These are phyloP conservation scores for Lumbricus terrestris DNA, from an alignment of 2,888 invertebrate genomes.

Conservation along the genomic window DNA sequence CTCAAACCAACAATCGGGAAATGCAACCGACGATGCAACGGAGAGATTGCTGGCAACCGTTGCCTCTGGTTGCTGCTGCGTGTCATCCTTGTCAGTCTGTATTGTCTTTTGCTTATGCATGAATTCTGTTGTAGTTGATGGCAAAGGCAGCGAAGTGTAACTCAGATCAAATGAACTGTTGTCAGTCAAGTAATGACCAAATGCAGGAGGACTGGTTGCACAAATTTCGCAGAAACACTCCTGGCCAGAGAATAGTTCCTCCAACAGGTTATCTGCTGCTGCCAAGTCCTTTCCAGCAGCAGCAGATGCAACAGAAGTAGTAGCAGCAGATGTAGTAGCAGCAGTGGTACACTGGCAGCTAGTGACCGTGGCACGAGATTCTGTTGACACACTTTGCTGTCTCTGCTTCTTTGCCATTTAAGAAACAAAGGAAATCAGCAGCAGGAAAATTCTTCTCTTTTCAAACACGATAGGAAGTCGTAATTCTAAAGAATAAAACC, in stretches of 20 bases:
- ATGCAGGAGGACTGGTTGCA: not conserved
- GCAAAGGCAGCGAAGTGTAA: not conserved
- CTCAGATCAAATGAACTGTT: not conserved
- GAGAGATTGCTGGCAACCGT: not conserved
- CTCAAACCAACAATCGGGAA: not conserved
- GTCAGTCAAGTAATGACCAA: not conserved
- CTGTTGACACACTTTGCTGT: not conserved
- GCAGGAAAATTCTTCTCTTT: not conserved
- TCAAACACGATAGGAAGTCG: not conserved
- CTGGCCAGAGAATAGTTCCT: not conserved
- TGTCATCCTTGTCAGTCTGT: not conserved
- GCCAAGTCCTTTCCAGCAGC: not conserved
- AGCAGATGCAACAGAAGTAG: too few species aligned
- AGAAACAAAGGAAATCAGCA: not conserved
- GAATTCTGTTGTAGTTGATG: not conserved
- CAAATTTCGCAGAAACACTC: not conserved
- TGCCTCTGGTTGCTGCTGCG: not conserved
- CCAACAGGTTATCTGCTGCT: not conserved
- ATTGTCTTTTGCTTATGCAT: not conserved
- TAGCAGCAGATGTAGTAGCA: not conserved
- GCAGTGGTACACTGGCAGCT: not conserved
- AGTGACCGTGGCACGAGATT: not conserved
- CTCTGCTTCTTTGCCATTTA: not conserved
- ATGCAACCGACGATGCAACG: not conserved
- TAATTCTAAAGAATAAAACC: not conserved